A percentile compares a stretch with the other conserved stretches of the same genome.
These are phyloP conservation scores for Standfussiana lucernea DNA, from an alignment of 2,888 invertebrate genomes.

Conservation along the genomic window DNA sequence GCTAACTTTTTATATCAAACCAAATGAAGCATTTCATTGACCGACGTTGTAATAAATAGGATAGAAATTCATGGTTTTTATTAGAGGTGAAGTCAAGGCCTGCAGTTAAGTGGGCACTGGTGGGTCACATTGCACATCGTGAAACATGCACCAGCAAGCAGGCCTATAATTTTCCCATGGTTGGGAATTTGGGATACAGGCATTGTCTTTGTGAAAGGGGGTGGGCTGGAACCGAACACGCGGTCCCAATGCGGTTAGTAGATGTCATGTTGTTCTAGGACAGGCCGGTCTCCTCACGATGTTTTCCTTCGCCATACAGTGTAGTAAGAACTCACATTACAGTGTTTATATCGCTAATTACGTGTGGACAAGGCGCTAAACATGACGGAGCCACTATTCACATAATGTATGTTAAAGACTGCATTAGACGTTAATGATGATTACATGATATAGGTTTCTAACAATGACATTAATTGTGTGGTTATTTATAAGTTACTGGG, in stretches of 20 bases:
- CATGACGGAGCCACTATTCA: constrained; percentile 39
- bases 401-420: constrained; percentile 45
- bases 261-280: not conserved
- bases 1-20: constrained; percentile 37
- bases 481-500: constrained; percentile 3
- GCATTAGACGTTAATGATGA: constrained; percentile 17
- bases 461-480: constrained; percentile 3
- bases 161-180: not conserved
- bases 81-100: constrained; percentile 70
- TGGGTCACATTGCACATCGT: constrained; percentile 66
- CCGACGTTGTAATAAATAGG: constrained; percentile 63
- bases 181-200: not conserved
- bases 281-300: not conserved
- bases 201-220: not conserved
- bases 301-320: not conserved
- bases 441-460: constrained; percentile 28
- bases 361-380: constrained; percentile 33
- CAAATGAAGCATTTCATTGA: constrained; percentile 61
- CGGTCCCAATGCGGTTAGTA: not conserved
- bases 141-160: constrained; percentile 15
- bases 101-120: constrained; percentile 49
- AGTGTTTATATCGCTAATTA: constrained; percentile 52
- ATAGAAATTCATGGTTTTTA: constrained; percentile 68
- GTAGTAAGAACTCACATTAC: constrained; percentile 27
- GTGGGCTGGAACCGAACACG: not conserved